These are phyloP conservation scores for Tapirus terrestris DNA, from an alignment of 2,113 vertebrate genomes.

Conservation along the genomic window DNA sequence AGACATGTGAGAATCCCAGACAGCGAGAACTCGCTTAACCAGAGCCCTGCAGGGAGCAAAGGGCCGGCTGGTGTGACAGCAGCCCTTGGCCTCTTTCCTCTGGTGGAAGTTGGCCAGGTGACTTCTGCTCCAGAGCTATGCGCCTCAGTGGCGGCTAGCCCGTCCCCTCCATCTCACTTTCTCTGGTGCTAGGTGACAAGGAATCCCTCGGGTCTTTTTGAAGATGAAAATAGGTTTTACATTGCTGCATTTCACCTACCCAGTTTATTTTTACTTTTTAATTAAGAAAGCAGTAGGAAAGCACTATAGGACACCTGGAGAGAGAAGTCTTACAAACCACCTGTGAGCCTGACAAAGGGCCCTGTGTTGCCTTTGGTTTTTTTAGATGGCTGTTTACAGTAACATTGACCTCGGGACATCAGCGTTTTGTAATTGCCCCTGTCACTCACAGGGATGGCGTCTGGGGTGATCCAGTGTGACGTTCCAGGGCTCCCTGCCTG, in stretches of 20 bases:
- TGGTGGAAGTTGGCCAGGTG: no score
- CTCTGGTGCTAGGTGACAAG: no score
- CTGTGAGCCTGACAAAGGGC: accelerated
- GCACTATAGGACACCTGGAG: not conserved
- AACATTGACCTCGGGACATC: not conserved
- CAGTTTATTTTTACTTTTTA: no score
- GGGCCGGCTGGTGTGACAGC: no score
- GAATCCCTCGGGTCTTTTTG: no score
- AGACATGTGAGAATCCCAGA: accelerated
- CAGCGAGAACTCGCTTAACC: accelerated
- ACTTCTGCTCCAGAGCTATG: no score
- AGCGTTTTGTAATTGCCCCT: not conserved
- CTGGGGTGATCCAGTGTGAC: not conserved
- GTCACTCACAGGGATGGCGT: not conserved
- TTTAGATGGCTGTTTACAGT: not conserved
- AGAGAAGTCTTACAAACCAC: not conserved
- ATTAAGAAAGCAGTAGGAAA: not conserved
- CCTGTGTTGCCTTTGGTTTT: accelerated
- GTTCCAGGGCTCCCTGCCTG: accelerated
- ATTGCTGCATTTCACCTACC: no score
- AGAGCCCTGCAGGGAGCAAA: not conserved
- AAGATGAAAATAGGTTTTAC: no score
- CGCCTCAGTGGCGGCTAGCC: no score
- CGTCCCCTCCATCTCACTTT: no score
- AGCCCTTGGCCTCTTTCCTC: no score